Evolutionary conservation across 2,888 invertebrate species (phyloP).

Genomic region (Drosophila anomalata): DNA sequence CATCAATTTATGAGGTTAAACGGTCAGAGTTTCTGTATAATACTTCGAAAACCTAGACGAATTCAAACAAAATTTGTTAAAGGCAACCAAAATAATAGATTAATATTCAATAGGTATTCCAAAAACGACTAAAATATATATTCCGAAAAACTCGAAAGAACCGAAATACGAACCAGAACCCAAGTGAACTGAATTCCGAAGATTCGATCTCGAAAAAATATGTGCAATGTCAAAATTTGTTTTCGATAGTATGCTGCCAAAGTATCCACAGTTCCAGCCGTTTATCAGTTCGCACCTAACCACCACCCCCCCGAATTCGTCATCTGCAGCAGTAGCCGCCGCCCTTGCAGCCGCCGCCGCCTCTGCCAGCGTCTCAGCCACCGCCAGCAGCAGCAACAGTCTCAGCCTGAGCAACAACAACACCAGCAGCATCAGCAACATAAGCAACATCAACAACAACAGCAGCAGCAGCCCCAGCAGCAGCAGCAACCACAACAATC

Average conservation of each 20-base stretch:
- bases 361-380: constrained; percentile 72
- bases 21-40: too few species aligned
- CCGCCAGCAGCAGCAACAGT: constrained; percentile 83
- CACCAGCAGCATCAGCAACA: constrained; percentile 82
- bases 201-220: constrained; percentile 72
- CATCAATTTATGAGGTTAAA: too few species aligned
- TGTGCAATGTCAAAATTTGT: constrained; percentile 98
- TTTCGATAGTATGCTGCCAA: constrained; percentile 98
- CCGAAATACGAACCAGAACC: constrained; percentile 11
- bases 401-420: constrained; percentile 59
- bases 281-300: constrained; percentile 85
- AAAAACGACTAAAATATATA: constrained; percentile 5
- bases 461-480: constrained; percentile 44
- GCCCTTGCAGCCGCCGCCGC: constrained; percentile 82
- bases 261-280: constrained; percentile 91
- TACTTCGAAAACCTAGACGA: constrained; percentile 25
- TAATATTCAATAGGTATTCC: constrained; percentile 3
- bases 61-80: constrained; percentile 75
- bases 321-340: constrained; percentile 90
- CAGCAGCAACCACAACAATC: constrained; percentile 55
- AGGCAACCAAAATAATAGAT: constrained; percentile 15
- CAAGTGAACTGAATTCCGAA: constrained; percentile 37
- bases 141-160: constrained; percentile 16
- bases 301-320: constrained; percentile 85
- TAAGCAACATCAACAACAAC: constrained; percentile 49